These are phyloP conservation scores for Hypercompe scribonia DNA, from an alignment of 2,888 invertebrate genomes.

Conservation along the genomic window DNA sequence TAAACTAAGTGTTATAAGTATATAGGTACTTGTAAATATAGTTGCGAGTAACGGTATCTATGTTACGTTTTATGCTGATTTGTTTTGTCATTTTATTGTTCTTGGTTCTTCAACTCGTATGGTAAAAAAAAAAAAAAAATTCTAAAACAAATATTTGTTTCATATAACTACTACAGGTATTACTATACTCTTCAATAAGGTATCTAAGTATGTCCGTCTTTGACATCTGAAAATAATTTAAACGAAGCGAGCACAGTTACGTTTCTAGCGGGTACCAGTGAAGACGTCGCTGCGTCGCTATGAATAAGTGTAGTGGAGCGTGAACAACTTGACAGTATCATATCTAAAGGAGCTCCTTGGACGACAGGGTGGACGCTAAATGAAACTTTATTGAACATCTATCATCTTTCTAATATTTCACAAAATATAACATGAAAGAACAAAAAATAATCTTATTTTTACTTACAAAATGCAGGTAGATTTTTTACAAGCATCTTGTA, in stretches of 20 bases:
- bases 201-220: background rate
- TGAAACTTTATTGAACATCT: constrained; percentile 83
- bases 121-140: too few relatives aligned
- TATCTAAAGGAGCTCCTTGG: constrained; percentile 61
- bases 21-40: background rate
- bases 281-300: constrained; percentile 61
- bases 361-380: constrained; percentile 72
- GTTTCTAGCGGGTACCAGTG: constrained; percentile 49
- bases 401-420: constrained; percentile 63
- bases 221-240: background rate
- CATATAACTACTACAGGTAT: too few relatives aligned
- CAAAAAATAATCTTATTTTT: constrained; percentile 8
- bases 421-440: constrained; percentile 30
- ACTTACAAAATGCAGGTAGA: background rate
- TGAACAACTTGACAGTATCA: constrained; percentile 78
- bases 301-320: constrained; percentile 79
- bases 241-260: constrained; percentile 30
- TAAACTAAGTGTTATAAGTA: background rate
- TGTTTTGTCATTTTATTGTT: background rate
- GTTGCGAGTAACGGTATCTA: background rate
- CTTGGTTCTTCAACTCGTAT: too few relatives aligned
- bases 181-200: background rate
- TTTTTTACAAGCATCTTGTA: background rate
- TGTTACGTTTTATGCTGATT: background rate
- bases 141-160: too few relatives aligned